Percentiles rank a stretch among this genome's conserved stretches.
These are phyloP conservation scores for Pipistrellus kuhlii DNA, from an alignment of 2,797 vertebrate species.

Conservation along the genomic window DNA sequence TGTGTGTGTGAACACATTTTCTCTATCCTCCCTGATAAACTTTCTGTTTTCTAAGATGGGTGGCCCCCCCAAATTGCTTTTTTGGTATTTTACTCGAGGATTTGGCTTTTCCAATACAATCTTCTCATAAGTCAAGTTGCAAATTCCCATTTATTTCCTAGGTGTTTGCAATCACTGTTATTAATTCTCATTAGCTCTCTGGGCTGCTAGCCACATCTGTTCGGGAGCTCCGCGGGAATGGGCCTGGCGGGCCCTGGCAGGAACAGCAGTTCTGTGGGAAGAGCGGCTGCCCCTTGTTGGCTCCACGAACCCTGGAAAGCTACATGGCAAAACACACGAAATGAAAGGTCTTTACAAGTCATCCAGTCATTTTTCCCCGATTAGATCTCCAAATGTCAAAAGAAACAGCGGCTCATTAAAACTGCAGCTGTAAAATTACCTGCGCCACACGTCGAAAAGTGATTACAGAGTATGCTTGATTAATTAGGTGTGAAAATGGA, in stretches of 20 bases:
- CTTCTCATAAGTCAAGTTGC: conserved; percentile 67
- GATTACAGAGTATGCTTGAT: conserved; percentile 83
- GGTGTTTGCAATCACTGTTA: conserved; percentile 63
- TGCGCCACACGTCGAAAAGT: conserved; percentile 78
- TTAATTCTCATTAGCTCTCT: conserved; percentile 80
- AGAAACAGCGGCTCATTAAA: conserved; percentile 84
- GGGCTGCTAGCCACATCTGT: conserved; percentile 67
- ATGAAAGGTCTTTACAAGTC: conserved; percentile 76
- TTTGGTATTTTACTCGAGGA: not conserved
- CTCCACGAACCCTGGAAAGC: conserved; percentile 68
- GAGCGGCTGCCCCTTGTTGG: conserved; percentile 58
- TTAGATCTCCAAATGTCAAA: conserved; percentile 85
- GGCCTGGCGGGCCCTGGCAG: conserved; percentile 35
- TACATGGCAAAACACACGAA: conserved; percentile 72
- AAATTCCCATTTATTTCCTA: conserved; percentile 75
- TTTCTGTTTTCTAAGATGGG: conserved; percentile 11
- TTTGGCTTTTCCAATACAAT: conserved; percentile 71
- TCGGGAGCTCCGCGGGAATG: conserved; percentile 34
- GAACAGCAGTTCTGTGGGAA: conserved; percentile 43
- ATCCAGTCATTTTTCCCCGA: conserved; percentile 79
- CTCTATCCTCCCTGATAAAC: not conserved
- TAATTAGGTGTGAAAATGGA: conserved; percentile 86
- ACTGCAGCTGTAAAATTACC: conserved; percentile 78
- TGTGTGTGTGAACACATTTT: conserved; percentile 44
- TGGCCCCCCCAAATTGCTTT: not conserved